Conservation (phyloP, 2,113 vertebrate genomes). For the Prochilodus magdalenae region DNA sequence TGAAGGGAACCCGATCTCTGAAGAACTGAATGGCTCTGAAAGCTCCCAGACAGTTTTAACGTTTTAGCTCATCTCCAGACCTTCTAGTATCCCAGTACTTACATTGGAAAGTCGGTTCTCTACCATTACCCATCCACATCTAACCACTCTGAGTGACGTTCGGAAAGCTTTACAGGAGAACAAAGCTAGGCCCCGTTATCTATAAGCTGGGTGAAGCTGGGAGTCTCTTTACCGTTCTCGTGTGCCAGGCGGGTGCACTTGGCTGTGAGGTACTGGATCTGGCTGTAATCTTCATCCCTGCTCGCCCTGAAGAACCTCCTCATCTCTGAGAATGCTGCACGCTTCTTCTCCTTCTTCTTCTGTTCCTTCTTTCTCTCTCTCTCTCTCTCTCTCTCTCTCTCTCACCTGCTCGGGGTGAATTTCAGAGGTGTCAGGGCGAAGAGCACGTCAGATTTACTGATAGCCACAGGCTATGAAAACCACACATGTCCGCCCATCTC, state of each 20-base stretch:
- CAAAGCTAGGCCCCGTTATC: too few species aligned
- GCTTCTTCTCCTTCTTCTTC: neutral
- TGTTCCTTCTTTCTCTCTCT: too few species aligned
- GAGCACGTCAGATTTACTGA: slow-evolving; percentile 1
- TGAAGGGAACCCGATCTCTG: too few species aligned
- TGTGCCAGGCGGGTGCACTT: slow-evolving; percentile 74
- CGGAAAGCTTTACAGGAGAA: too few species aligned
- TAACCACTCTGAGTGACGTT: too few species aligned
- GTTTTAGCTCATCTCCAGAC: too few species aligned
- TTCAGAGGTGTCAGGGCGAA: neutral
- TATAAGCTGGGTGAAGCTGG: too few species aligned
- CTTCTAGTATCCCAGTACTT: too few species aligned
- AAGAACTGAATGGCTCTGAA: too few species aligned
- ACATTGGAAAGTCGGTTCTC: too few species aligned
- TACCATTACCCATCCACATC: too few species aligned
- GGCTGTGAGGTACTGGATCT: slow-evolving; percentile 78
- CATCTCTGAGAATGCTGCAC: slow-evolving; percentile 60
- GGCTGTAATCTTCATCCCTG: slow-evolving; percentile 72
- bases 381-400: slow-evolving; percentile 24
- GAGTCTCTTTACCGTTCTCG: slow-evolving; percentile 69
- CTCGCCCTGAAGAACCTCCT: slow-evolving; percentile 73
- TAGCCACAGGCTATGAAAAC: slow-evolving; percentile 11
- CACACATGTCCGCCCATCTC: neutral
- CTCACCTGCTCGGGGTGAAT: neutral
- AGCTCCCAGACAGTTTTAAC: too few species aligned